Evolutionary conservation across 2,888 invertebrate species (phyloP).

Genomic region (Beris chalybata): DNA sequence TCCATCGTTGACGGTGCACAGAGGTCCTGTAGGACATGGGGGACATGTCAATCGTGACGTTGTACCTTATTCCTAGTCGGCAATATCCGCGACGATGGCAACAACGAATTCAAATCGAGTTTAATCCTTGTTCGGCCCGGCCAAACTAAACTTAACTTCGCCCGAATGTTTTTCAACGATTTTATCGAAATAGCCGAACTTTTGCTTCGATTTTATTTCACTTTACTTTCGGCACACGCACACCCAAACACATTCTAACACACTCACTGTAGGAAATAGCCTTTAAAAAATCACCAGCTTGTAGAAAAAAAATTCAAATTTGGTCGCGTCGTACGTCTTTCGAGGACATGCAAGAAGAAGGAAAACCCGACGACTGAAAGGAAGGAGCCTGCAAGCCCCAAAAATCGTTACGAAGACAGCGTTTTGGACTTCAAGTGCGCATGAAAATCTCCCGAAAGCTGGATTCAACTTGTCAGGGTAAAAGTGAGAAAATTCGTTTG

Average conservation of each 20-base stretch:
- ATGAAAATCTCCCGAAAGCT: conserved; percentile 4
- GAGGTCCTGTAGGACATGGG: background rate
- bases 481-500: background rate
- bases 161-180: too few relatives aligned
- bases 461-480: background rate
- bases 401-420: conserved; percentile 38
- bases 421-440: conserved; percentile 9
- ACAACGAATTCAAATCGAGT: too few relatives aligned
- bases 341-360: conserved; percentile 38
- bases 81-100: too few relatives aligned
- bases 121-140: too few relatives aligned
- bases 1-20: conserved; percentile 17
- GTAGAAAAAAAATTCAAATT: too few relatives aligned
- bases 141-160: too few relatives aligned
- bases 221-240: too few relatives aligned
- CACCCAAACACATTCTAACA: too few relatives aligned
- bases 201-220: too few relatives aligned
- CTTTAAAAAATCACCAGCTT: too few relatives aligned
- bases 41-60: background rate
- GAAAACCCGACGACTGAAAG: conserved; percentile 39
- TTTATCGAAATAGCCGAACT: background rate
- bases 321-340: conserved; percentile 8
- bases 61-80: background rate
- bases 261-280: too few relatives aligned
- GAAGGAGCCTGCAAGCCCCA: conserved; percentile 32